phyloP scores from a whole-genome alignment of 1,140 invertebrate genomes.

The Drosophila kepulauana region DNA sequence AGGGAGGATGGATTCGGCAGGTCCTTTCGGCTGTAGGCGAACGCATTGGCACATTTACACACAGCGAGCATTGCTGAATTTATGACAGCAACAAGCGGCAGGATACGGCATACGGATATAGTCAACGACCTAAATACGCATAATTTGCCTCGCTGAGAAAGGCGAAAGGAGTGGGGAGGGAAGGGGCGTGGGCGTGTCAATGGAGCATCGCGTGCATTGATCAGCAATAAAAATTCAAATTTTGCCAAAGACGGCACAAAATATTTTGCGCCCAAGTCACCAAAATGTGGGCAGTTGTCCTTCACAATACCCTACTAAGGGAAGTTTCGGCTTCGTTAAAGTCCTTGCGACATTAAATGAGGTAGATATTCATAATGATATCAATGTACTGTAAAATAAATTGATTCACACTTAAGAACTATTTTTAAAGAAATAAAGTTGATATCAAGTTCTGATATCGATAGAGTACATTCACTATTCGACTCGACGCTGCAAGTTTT shows the following conservation, averaged over 20 bases:
- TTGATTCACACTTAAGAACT: too few species aligned
- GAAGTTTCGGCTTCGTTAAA: neutral
- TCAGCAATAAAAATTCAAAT: slow-evolving; percentile 85
- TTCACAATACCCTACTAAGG: slow-evolving; percentile 25
- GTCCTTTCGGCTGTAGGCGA: slow-evolving; percentile 26
- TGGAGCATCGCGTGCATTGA: slow-evolving; percentile 65
- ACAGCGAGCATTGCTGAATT: slow-evolving; percentile 54
- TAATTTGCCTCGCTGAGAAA: slow-evolving; percentile 54
- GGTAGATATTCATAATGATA: too few species aligned
- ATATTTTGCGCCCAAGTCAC: slow-evolving; percentile 27
- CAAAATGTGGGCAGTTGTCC: slow-evolving; percentile 31
- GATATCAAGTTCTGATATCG: too few species aligned
- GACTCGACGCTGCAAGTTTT: neutral
- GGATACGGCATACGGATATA: slow-evolving; percentile 26
- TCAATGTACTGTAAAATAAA: too few species aligned
- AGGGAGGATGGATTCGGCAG: neutral
- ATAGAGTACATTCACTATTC: slow-evolving; percentile 1
- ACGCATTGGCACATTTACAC: slow-evolving; percentile 80
- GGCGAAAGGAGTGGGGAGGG: neutral
- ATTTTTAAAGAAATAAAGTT: too few species aligned
- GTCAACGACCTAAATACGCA: slow-evolving; percentile 78
- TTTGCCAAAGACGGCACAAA: slow-evolving; percentile 70
- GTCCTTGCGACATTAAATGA: neutral
- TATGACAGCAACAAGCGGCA: slow-evolving; percentile 78
- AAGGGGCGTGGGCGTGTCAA: slow-evolving; percentile 52